Percentiles rank a stretch among this genome's conserved stretches.
Evolutionary conservation across 2,888 invertebrate genomes (phyloP).

Genomic region (Sylvicola cinctus): DNA sequence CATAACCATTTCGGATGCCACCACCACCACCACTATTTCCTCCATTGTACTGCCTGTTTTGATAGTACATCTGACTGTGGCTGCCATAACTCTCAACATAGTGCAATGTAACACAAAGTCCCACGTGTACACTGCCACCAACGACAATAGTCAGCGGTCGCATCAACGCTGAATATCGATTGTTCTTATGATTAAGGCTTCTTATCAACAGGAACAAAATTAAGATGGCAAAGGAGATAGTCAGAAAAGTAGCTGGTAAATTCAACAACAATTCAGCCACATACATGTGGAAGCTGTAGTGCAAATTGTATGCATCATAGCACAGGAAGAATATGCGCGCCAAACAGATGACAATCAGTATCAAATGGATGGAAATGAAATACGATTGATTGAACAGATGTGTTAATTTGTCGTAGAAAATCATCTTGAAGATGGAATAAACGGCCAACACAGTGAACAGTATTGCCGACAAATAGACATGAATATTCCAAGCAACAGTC

Average conservation of each 20-base stretch:
- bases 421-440: constrained; percentile 67
- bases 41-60: constrained; percentile 15
- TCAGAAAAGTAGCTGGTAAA: constrained; percentile 67
- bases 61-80: constrained; percentile 19
- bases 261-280: constrained; percentile 66
- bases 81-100: constrained; percentile 39
- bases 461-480: constrained; percentile 70
- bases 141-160: constrained; percentile 59
- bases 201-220: constrained; percentile 69
- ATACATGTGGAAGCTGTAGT: constrained; percentile 52
- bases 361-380: constrained; percentile 65
- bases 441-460: constrained; percentile 68
- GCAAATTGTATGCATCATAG: constrained; percentile 83
- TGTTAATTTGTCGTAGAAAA: constrained; percentile 67
- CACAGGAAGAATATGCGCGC: constrained; percentile 71
- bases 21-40: constrained; percentile 9
- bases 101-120: constrained; percentile 64
- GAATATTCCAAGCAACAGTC: constrained; percentile 79
- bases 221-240: constrained; percentile 74
- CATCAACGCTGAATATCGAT: constrained; percentile 45
- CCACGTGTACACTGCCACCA: constrained; percentile 57
- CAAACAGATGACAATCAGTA: constrained; percentile 63
- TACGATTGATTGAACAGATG: constrained; percentile 75
- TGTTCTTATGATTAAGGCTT: constrained; percentile 54
- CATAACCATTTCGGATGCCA: constrained; percentile 8